phyloP scores from a whole-genome alignment of 1,140 invertebrate species.

The Dinothrombium tinctorium region DNA sequence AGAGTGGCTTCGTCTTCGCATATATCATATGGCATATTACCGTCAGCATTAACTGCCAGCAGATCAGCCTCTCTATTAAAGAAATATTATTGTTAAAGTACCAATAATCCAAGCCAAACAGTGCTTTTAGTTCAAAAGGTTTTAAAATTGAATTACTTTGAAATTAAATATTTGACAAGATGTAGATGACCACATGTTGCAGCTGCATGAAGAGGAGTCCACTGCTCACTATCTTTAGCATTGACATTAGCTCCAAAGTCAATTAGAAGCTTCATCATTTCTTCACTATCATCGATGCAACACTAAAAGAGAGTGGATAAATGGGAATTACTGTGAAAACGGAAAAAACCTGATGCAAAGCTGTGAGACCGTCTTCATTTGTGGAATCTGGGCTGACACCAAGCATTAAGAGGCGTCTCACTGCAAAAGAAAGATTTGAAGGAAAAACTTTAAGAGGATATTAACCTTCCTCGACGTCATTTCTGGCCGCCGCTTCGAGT shows the following conservation, averaged over 20 bases:
- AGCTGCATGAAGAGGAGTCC: constrained; percentile 94
- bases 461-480: constrained; percentile 82
- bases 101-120: not conserved
- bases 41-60: constrained; percentile 91
- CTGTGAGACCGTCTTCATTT: constrained; percentile 94
- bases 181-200: constrained; percentile 94
- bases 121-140: constrained; percentile 1
- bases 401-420: constrained; percentile 51
- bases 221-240: constrained; percentile 90
- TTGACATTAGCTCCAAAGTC: constrained; percentile 91
- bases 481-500: constrained; percentile 74
- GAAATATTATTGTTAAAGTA: not conserved
- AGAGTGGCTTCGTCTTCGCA: constrained; percentile 91
- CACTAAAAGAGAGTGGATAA: constrained; percentile 35
- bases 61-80: constrained; percentile 62
- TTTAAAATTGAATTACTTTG: constrained; percentile 33
- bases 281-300: constrained; percentile 95
- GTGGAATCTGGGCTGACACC: constrained; percentile 87
- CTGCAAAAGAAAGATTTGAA: constrained; percentile 25
- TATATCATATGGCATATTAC: constrained; percentile 99
- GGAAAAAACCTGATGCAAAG: constrained; percentile 52
- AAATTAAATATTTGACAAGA: constrained; percentile 44
- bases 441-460: constrained; percentile 3
- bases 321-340: not conserved
- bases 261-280: constrained; percentile 69